phyloP scores from a whole-genome alignment of 1,140 invertebrate genomes.

The Pinna nobilis region DNA sequence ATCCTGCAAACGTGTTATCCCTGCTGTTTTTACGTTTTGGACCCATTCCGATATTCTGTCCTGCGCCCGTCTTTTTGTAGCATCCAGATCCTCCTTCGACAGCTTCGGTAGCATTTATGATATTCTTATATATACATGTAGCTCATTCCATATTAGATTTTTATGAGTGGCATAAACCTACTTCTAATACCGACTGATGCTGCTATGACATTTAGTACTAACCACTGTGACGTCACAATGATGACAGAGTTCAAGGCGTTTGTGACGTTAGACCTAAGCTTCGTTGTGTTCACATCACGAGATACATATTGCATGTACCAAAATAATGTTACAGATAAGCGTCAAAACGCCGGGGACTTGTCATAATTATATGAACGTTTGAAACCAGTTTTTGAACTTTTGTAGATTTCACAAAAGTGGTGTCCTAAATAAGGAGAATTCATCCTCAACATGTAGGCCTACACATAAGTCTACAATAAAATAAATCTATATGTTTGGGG shows the following conservation, averaged over 20 bases:
- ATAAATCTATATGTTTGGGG: too few relatives aligned
- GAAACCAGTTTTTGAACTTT: neutral
- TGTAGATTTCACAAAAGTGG: neutral
- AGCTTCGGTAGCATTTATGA: neutral
- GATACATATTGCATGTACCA: too few relatives aligned
- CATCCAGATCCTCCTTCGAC: constrained; percentile 18
- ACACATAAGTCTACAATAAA: too few relatives aligned
- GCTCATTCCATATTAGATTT: neutral
- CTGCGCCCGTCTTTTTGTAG: constrained; percentile 22
- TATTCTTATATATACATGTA: neutral
- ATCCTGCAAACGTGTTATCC: constrained; percentile 32
- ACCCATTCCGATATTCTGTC: constrained; percentile 37
- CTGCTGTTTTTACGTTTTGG: constrained; percentile 24
- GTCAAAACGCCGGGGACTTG: too few relatives aligned
- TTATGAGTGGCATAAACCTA: neutral
- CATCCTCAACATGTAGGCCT: too few relatives aligned
- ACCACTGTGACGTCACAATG: constrained; percentile 5
- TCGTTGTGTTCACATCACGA: too few relatives aligned
- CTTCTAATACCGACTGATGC: neutral
- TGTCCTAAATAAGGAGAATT: too few relatives aligned
- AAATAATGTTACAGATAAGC: too few relatives aligned
- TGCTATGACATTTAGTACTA: neutral
- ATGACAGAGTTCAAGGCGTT: too few relatives aligned
- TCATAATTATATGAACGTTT: too few relatives aligned
- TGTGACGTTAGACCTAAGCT: constrained; percentile 4